Percentiles rank a stretch among this genome's conserved stretches.
Conservation (phyloP, 2,113 vertebrate genomes). For the Addax nasomaculatus region DNA sequence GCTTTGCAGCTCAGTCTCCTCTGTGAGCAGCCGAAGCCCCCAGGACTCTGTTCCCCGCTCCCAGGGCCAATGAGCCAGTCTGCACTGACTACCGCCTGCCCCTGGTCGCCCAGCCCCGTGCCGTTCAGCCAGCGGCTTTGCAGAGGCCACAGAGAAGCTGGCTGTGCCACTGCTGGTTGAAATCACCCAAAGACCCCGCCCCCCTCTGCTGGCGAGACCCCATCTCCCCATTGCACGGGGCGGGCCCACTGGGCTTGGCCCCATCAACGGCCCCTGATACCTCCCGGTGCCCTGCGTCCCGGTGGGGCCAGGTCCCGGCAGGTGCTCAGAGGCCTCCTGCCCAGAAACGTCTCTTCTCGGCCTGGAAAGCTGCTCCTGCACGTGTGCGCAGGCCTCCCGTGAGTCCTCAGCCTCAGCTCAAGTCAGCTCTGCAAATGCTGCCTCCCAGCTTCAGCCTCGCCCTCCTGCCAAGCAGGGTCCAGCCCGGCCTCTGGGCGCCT, state of each 20-base stretch:
- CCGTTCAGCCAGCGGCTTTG: rapidly evolving
- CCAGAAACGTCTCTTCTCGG: rapidly evolving
- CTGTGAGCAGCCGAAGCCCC: rapidly evolving
- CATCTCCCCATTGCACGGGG: rapidly evolving
- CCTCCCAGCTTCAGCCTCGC: rapidly evolving
- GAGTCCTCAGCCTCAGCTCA: background rate
- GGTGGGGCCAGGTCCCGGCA: rapidly evolving
- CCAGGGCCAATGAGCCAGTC: rapidly evolving
- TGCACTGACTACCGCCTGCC: background rate
- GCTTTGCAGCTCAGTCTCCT: background rate
- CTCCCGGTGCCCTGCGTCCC: rapidly evolving
- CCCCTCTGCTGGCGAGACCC: too few relatives aligned
- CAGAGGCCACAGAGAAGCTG: background rate
- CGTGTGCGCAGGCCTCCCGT: rapidly evolving
- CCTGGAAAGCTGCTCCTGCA: background rate
- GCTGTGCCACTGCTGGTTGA: rapidly evolving
- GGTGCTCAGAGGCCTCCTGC: too few relatives aligned
- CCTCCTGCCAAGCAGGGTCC: rapidly evolving
- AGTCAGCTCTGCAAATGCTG: rapidly evolving
- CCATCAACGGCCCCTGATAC: rapidly evolving
- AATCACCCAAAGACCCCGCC: rapidly evolving
- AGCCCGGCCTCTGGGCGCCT: rapidly evolving
- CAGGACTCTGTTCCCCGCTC: too few relatives aligned
- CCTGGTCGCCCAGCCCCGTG: rapidly evolving
- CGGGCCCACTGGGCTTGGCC: background rate